Evolutionary conservation across 2,888 invertebrate genomes (phyloP).

Genomic region (Itoplectis maculator): DNA sequence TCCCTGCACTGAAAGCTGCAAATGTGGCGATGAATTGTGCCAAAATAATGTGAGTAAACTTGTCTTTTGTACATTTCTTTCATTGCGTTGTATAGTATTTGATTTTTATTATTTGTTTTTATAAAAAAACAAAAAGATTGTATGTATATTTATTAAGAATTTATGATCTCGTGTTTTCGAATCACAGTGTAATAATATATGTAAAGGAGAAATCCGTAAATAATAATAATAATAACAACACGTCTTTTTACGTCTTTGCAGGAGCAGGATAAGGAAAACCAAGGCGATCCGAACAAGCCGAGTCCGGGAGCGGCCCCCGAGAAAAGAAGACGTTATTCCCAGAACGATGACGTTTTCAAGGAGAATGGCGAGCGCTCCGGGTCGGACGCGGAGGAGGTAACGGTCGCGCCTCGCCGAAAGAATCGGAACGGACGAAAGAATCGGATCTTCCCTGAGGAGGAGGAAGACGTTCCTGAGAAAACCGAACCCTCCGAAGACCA

Average conservation of each 20-base stretch:
- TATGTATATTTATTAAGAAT: no score
- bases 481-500: neutral
- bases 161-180: no score
- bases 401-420: neutral
- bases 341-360: neutral
- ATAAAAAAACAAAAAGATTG: no score
- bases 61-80: neutral
- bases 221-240: neutral
- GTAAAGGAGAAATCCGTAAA: no score
- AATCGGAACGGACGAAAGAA: neutral
- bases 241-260: constrained; percentile 1
- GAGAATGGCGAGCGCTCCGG: neutral
- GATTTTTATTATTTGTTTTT: neutral
- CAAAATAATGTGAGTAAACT: constrained; percentile 47
- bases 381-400: no score
- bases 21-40: constrained; percentile 44
- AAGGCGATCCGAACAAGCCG: neutral
- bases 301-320: neutral
- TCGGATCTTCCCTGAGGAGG: neutral
- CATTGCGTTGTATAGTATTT: neutral
- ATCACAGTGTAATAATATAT: no score
- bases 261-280: constrained; percentile 58
- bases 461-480: neutral
- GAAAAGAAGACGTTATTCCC: neutral
- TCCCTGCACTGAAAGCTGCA: constrained; percentile 41